Conservation (phyloP, 2,797 vertebrate species). For the Ataeniobius toweri region DNA sequence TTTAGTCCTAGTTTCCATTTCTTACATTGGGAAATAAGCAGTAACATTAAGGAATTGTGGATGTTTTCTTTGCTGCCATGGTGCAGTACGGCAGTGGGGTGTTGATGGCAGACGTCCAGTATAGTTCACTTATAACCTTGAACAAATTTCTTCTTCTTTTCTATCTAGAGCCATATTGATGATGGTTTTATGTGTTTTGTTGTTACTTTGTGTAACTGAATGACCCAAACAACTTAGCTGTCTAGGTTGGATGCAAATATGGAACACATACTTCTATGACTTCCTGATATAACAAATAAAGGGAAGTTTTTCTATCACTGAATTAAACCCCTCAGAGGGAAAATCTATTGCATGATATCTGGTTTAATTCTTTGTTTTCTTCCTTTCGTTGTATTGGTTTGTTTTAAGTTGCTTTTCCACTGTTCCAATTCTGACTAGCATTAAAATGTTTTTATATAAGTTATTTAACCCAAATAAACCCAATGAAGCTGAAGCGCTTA, state of each 20-base stretch:
- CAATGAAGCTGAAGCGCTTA: background rate
- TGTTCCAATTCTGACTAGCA: background rate
- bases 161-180: background rate
- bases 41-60: background rate
- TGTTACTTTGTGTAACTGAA: background rate
- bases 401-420: background rate
- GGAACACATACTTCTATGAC: background rate
- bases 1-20: conserved; percentile 56
- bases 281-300: background rate
- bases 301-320: background rate
- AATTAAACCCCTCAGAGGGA: background rate
- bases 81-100: background rate
- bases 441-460: background rate
- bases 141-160: background rate
- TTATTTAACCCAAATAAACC: no score
- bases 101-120: background rate
- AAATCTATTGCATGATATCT: background rate
- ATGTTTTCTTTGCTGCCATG: conserved; percentile 2
- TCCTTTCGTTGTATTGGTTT: background rate
- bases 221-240: background rate
- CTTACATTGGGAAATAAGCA: conserved; percentile 30
- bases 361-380: background rate
- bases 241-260: background rate
- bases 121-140: background rate
- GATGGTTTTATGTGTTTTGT: background rate